Percentiles rank a stretch among this genome's conserved stretches.
phyloP scores from a whole-genome alignment of 2,113 vertebrate genomes.

The Rattus norvegicus region DNA sequence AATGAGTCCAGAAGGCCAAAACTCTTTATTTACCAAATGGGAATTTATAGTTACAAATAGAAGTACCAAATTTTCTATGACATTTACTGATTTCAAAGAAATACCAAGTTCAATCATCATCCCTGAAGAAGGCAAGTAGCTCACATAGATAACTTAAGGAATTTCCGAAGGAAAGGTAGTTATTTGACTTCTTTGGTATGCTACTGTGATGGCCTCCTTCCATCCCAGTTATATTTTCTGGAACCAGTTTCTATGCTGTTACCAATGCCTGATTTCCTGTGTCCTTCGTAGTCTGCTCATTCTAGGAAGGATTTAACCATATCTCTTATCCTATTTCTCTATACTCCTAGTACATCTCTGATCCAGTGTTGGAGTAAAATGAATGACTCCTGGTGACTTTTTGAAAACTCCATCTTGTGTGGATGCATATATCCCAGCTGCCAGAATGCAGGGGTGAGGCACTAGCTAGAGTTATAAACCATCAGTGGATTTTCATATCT shows the following conservation, averaged over 20 bases:
- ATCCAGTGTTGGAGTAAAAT: background rate
- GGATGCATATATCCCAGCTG: background rate
- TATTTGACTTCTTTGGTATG: background rate
- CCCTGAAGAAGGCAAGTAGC: background rate
- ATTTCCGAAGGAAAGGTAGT: background rate
- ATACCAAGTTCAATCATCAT: background rate
- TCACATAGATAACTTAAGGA: background rate
- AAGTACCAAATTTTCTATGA: background rate
- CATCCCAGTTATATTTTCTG: too few relatives aligned
- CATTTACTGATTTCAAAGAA: background rate
- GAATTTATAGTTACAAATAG: background rate
- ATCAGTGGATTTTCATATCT: background rate
- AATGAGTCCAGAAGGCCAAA: background rate
- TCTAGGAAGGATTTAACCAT: background rate
- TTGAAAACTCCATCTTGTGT: background rate
- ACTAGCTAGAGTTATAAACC: background rate
- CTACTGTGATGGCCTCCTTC: too few relatives aligned
- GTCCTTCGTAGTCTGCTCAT: background rate
- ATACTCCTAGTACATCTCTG: background rate
- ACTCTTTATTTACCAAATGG: conserved; percentile 27
- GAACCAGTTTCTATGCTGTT: background rate
- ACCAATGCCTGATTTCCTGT: background rate
- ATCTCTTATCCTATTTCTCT: background rate
- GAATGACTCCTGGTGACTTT: background rate
- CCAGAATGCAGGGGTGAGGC: background rate